phyloP scores from a whole-genome alignment of 2,797 vertebrate genomes.

The Ambastaia sidthimunki region DNA sequence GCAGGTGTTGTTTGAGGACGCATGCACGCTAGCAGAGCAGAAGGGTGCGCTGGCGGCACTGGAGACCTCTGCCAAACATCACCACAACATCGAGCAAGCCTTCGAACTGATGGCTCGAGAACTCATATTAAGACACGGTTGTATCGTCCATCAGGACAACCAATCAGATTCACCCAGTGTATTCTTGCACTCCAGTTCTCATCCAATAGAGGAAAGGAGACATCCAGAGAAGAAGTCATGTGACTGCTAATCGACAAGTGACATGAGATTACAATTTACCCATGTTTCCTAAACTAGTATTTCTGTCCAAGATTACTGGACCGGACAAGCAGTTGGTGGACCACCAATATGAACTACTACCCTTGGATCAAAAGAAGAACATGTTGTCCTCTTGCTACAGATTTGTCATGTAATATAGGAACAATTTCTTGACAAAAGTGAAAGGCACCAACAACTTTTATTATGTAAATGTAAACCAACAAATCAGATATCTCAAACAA shows the following conservation, averaged over 20 bases:
- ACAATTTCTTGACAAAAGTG: not conserved
- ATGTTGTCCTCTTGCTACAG: not conserved
- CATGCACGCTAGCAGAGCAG: constrained; percentile 91
- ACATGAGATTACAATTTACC: not conserved
- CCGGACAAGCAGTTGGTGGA: not conserved
- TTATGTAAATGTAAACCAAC: not conserved
- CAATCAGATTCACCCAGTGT: constrained; percentile 69
- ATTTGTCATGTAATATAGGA: not conserved
- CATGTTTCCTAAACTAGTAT: not conserved
- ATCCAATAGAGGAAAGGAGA: constrained; percentile 68
- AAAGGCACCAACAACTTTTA: not conserved
- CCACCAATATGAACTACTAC: not conserved
- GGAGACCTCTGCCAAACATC: constrained; percentile 94
- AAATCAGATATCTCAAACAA: not conserved
- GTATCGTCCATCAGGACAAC: constrained; percentile 76
- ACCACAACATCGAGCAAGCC: constrained; percentile 90
- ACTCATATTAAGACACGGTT: constrained; percentile 87
- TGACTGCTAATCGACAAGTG: constrained; percentile 74
- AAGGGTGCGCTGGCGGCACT: constrained; percentile 85
- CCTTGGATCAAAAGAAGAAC: not conserved
- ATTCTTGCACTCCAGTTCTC: constrained; percentile 78
- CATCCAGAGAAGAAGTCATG: constrained; percentile 77
- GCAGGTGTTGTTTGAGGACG: constrained; percentile 93
- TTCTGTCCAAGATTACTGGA: not conserved
- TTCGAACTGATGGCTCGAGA: constrained; percentile 92